These are phyloP conservation scores for Varanus salvator DNA, from an alignment of 2,113 vertebrate genomes.

Conservation along the genomic window DNA sequence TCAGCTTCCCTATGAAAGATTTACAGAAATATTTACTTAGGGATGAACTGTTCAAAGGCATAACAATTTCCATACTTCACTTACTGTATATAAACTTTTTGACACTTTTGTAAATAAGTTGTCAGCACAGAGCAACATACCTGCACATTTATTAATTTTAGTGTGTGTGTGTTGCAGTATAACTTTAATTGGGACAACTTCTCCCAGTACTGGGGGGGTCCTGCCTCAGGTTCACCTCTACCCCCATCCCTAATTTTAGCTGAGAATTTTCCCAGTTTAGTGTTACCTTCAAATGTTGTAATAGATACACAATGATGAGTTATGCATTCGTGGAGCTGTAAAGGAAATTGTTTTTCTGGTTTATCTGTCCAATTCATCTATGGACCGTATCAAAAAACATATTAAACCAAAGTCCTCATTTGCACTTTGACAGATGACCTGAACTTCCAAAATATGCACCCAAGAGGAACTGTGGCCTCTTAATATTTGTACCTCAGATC, in stretches of 20 bases:
- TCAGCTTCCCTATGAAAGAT: not conserved
- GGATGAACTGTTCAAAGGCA: not conserved
- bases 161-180: no score
- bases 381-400: not conserved
- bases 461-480: not conserved
- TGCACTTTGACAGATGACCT: slow-evolving; percentile 12
- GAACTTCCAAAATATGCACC: not conserved
- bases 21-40: not conserved
- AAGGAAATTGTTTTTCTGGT: slow-evolving; percentile 3
- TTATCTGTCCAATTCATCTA: not conserved
- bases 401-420: not conserved
- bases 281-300: not conserved
- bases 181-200: not conserved
- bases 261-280: not conserved
- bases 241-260: not conserved
- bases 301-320: not conserved
- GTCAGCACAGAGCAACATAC: not conserved
- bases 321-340: slow-evolving; percentile 20
- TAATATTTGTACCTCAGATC: slow-evolving; percentile 1
- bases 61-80: not conserved
- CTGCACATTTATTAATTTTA: not conserved
- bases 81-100: not conserved
- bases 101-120: not conserved
- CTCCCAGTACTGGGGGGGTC: not conserved
- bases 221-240: not conserved